Conservation (phyloP, 2,888 invertebrate genomes). For the Drosophila recens region DNA sequence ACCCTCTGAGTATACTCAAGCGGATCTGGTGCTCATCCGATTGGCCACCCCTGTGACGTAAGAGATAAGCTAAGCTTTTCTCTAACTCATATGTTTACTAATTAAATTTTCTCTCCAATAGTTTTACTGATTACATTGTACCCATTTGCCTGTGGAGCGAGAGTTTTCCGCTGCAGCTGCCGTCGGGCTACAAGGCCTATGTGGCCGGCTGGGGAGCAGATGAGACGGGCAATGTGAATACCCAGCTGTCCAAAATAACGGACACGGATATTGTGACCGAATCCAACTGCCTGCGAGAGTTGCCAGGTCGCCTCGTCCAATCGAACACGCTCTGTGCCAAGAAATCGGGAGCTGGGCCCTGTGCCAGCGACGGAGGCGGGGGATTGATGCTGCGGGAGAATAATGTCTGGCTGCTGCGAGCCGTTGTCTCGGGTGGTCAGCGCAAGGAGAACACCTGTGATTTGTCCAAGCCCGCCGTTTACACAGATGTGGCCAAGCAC, state of each 20-base stretch:
- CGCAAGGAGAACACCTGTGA: conserved; percentile 86
- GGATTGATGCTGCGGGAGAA: conserved; percentile 85
- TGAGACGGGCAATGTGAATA: conserved; percentile 74
- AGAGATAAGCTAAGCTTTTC: neutral
- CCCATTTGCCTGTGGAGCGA: conserved; percentile 83
- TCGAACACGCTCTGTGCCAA: conserved; percentile 82
- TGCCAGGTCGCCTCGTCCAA: conserved; percentile 67
- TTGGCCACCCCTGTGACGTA: conserved; percentile 81
- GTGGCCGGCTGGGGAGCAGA: conserved; percentile 87
- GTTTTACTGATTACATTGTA: conserved; percentile 68
- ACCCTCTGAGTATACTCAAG: conserved; percentile 76
- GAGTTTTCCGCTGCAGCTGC: conserved; percentile 61
- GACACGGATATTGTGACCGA: conserved; percentile 86
- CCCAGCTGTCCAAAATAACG: conserved; percentile 84
- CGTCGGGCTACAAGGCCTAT: conserved; percentile 85
- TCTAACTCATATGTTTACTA: neutral
- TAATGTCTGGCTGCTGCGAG: conserved; percentile 85
- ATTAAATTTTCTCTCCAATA: conserved; percentile 20
- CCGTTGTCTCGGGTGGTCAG: conserved; percentile 85
- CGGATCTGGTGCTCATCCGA: conserved; percentile 86
- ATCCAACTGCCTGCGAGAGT: conserved; percentile 85
- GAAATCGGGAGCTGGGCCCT: conserved; percentile 83
- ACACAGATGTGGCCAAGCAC: conserved; percentile 88
- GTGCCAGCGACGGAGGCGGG: conserved; percentile 88
- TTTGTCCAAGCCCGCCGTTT: conserved; percentile 88